Evolutionary conservation across 1,140 invertebrate genomes (phyloP).

Genomic region (Drosophila paulistorum): DNA sequence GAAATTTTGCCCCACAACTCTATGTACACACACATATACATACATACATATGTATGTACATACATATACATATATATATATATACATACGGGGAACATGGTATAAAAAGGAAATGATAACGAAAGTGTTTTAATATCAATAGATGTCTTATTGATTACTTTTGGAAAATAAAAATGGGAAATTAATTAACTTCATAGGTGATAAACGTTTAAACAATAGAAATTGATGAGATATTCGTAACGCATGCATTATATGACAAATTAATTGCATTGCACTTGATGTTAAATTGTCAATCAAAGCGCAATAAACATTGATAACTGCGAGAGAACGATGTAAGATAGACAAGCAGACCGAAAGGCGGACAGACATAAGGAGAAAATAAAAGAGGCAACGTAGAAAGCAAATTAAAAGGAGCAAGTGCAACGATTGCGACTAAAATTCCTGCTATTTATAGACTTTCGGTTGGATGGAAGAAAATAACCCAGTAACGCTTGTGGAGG

Average conservation of each 20-base stretch:
- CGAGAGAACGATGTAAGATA: constrained; percentile 26
- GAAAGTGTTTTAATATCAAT: constrained; percentile 54
- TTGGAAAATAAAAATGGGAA: constrained; percentile 64
- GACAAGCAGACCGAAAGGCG: constrained; percentile 10
- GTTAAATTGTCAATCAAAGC: constrained; percentile 76
- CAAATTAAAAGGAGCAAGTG: constrained; percentile 19
- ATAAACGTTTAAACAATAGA: constrained; percentile 79
- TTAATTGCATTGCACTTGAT: constrained; percentile 63
- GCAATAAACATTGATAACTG: constrained; percentile 60
- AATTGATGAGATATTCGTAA: constrained; percentile 77
- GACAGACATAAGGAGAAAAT: constrained; percentile 28
- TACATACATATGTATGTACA: too few relatives aligned
- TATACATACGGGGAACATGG: too few relatives aligned
- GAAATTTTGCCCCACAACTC: too few relatives aligned
- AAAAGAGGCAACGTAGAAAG: constrained; percentile 17
- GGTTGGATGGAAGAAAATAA: constrained; percentile 8
- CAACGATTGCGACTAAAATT: constrained; percentile 37
- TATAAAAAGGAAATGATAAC: too few relatives aligned
- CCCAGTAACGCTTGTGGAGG: background rate
- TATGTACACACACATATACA: too few relatives aligned
- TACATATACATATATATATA: too few relatives aligned
- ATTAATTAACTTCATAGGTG: constrained; percentile 78
- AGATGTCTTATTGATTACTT: constrained; percentile 48
- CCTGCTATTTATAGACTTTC: constrained; percentile 39
- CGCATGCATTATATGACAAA: constrained; percentile 78